A percentile compares a stretch with the other conserved stretches of the same genome.
Conservation (phyloP, 2,888 invertebrate genomes). For the Stegophylla sp. region DNA sequence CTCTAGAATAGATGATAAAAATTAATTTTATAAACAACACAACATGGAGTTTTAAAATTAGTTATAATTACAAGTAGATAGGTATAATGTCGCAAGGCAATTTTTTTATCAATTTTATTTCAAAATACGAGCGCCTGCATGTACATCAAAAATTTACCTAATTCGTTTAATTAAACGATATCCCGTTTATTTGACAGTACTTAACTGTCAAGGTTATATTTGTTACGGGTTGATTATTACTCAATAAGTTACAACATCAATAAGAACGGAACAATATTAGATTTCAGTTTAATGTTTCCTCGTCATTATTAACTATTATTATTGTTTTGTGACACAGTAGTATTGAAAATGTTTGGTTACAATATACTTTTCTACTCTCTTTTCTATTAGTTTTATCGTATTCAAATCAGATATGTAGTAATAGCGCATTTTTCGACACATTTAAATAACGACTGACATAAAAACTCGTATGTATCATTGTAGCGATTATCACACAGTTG, state of each 20-base stretch:
- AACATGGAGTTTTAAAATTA: no score
- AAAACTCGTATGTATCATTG: no score
- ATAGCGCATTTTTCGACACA: background rate
- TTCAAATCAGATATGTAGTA: background rate
- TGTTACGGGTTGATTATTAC: constrained; percentile 36
- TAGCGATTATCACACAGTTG: no score
- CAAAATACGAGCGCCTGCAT: background rate
- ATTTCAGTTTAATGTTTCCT: background rate
- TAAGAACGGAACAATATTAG: constrained; percentile 20
- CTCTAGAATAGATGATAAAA: no score
- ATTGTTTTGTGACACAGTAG: background rate
- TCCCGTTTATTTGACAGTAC: constrained; percentile 35
- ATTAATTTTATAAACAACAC: no score
- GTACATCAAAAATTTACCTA: background rate
- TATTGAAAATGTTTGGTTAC: background rate
- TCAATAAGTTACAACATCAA: constrained; percentile 17
- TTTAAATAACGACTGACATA: background rate
- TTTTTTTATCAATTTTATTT: background rate
- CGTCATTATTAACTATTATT: background rate
- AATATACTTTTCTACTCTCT: no score
- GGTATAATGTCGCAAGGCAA: background rate
- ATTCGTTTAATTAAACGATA: constrained; percentile 34
- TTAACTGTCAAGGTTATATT: constrained; percentile 39
- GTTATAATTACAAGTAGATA: background rate
- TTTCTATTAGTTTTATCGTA: background rate